Percentiles rank a stretch among this genome's conserved stretches.
Conservation (phyloP, 37 sponge, comb jelly and placozoan species). For the Halichondria panicea region DNA sequence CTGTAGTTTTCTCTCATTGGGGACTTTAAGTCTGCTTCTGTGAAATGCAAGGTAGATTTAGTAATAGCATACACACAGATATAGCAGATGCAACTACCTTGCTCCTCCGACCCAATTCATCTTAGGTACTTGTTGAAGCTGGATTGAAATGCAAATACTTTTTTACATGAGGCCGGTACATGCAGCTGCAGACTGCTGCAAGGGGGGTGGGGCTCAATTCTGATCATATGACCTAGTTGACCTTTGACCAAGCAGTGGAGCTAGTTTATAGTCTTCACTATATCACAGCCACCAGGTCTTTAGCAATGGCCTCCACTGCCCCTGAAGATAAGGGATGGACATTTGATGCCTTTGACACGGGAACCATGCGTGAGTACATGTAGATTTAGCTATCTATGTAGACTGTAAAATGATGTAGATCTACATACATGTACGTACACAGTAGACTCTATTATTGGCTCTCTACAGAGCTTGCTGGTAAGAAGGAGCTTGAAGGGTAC, state of each 20-base stretch:
- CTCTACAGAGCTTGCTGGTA: constrained; percentile 63
- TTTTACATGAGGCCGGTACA: not conserved
- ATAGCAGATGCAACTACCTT: constrained; percentile 26
- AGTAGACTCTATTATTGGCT: not conserved
- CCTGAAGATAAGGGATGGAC: constrained; percentile 63
- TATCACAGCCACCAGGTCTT: not conserved
- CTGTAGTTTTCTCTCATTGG: constrained; percentile 59
- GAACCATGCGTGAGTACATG: constrained; percentile 63
- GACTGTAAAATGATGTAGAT: not conserved
- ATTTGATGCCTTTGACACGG: constrained; percentile 76
- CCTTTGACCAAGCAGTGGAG: not conserved
- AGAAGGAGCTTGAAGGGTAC: constrained; percentile 69
- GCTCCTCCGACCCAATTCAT: constrained; percentile 90
- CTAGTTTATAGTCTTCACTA: not conserved
- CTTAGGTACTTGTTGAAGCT: not conserved
- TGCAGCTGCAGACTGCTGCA: constrained; percentile 5
- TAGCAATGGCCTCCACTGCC: constrained; percentile 42
- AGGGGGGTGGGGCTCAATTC: constrained; percentile 32
- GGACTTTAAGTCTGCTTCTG: constrained; percentile 64
- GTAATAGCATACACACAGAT: not conserved
- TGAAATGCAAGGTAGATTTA: not conserved
- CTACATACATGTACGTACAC: not conserved
- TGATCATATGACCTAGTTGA: constrained; percentile 9
- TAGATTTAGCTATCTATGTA: not conserved
- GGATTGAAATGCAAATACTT: not conserved